phyloP scores from a whole-genome alignment of 2,888 invertebrate genomes.

The Pristionchus entomophagus region DNA sequence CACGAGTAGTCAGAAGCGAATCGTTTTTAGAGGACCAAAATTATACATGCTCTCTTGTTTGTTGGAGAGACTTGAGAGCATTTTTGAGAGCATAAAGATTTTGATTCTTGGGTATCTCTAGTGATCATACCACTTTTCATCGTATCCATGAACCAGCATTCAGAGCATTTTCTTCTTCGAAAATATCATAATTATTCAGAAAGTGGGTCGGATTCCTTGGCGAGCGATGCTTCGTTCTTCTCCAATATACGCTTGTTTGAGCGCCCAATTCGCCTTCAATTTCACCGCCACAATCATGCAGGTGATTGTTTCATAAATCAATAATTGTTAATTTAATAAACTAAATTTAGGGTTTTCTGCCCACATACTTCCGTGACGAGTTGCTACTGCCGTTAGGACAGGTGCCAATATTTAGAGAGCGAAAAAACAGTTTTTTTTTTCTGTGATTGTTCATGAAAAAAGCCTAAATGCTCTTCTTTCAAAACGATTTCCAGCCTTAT shows the following conservation, averaged over 20 bases:
- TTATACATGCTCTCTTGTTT: too few species aligned
- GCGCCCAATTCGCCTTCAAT: slow-evolving; percentile 20
- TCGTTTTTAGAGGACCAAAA: neutral
- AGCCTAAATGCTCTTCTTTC: neutral
- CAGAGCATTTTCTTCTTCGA: too few species aligned
- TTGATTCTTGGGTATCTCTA: neutral
- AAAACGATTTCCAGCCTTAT: too few species aligned
- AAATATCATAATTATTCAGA: neutral
- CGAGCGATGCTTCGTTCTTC: slow-evolving; percentile 21
- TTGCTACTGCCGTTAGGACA: slow-evolving; percentile 35
- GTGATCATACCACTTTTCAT: neutral
- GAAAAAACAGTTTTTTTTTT: neutral
- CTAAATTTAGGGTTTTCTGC: slow-evolving; percentile 44
- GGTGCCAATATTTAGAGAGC: slow-evolving; percentile 18
- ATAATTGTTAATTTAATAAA: neutral
- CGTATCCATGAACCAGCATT: too few species aligned
- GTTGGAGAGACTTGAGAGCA: too few species aligned
- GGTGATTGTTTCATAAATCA: neutral
- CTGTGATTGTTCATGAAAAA: too few species aligned
- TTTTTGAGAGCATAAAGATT: too few species aligned
- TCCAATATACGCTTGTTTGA: slow-evolving; percentile 23
- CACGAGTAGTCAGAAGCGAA: neutral
- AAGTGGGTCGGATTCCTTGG: slow-evolving; percentile 20
- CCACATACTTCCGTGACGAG: slow-evolving; percentile 46
- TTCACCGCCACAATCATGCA: slow-evolving; percentile 45